Percentiles rank a stretch among this genome's conserved stretches.
Evolutionary conservation across 2,888 invertebrate species (phyloP).

Genomic region (Acanthacorydalis orientalis): DNA sequence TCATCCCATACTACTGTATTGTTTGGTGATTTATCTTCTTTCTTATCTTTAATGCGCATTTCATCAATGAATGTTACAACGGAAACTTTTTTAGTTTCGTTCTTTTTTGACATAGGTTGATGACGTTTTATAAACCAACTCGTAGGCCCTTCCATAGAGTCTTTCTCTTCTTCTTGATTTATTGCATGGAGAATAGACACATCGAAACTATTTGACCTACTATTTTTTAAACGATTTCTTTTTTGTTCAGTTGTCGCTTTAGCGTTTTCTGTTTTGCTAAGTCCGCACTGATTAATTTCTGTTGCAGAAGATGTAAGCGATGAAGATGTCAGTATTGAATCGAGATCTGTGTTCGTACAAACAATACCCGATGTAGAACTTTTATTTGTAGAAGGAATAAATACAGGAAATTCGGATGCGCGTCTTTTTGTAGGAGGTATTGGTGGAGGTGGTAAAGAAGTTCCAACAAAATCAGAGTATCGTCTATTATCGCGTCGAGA

Average conservation of each 20-base stretch:
- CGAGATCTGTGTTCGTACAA: slow-evolving; percentile 67
- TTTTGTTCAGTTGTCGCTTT: slow-evolving; percentile 28
- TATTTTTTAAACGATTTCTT: slow-evolving; percentile 42
- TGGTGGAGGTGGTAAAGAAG: slow-evolving; percentile 35
- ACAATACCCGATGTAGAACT: slow-evolving; percentile 39
- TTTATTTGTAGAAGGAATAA: slow-evolving; percentile 11
- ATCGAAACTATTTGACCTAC: slow-evolving; percentile 72
- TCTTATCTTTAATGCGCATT: slow-evolving; percentile 35
- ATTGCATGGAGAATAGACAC: slow-evolving; percentile 49
- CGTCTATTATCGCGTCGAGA: slow-evolving; percentile 19
- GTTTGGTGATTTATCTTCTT: slow-evolving; percentile 22
- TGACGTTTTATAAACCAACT: slow-evolving; percentile 67
- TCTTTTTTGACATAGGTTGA: slow-evolving; percentile 49
- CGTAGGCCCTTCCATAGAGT: slow-evolving; percentile 28
- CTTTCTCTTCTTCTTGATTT: slow-evolving; percentile 20
- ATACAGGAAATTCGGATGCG: slow-evolving; percentile 54
- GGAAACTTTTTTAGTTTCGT: slow-evolving; percentile 29
- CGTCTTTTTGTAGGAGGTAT: slow-evolving; percentile 43
- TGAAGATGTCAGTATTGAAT: slow-evolving; percentile 52
- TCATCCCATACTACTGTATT: slow-evolving; percentile 55
- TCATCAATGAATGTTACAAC: slow-evolving; percentile 43
- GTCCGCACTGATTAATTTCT: slow-evolving; percentile 56
- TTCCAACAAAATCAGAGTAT: slow-evolving; percentile 55
- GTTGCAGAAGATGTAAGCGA: slow-evolving; percentile 65
- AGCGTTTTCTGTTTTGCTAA: slow-evolving; percentile 11